phyloP scores from a whole-genome alignment of 2,888 invertebrate genomes.

The Pseudococcus longispinus region DNA sequence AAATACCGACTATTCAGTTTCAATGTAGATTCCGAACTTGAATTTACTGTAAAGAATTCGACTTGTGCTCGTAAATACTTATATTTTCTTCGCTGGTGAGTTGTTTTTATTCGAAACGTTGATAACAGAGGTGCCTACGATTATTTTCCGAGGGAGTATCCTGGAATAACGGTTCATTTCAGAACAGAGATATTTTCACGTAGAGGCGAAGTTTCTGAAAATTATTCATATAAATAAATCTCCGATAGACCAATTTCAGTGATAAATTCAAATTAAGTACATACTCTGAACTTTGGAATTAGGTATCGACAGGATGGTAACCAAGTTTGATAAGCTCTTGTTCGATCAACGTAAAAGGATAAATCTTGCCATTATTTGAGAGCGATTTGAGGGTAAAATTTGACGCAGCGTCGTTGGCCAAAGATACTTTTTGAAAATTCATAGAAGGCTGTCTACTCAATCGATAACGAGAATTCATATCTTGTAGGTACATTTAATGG shows the following conservation, averaged over 20 bases:
- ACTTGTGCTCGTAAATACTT: neutral
- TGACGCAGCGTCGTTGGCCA: neutral
- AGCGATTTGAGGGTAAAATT: conserved; percentile 32
- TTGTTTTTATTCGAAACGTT: neutral
- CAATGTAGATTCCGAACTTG: conserved; percentile 59
- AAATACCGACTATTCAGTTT: no score
- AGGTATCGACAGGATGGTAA: neutral
- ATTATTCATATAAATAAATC: neutral
- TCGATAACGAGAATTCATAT: conserved; percentile 41
- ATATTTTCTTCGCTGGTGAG: neutral
- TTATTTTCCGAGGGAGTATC: neutral
- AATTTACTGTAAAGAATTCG: conserved; percentile 28
- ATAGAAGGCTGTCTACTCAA: neutral
- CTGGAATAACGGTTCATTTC: neutral
- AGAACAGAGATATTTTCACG: neutral
- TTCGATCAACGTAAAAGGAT: conserved; percentile 41
- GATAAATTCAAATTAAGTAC: neutral
- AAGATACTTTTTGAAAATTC: conserved; percentile 6
- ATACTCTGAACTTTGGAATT: neutral
- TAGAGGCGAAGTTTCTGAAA: neutral
- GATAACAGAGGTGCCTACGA: conserved; percentile 4
- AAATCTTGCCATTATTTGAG: conserved; percentile 29
- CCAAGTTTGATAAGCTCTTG: neutral
- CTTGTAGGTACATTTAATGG: conserved; percentile 22
- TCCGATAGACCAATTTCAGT: neutral